Conservation (phyloP, 1,140 invertebrate genomes). For the Atta cephalotes region DNA sequence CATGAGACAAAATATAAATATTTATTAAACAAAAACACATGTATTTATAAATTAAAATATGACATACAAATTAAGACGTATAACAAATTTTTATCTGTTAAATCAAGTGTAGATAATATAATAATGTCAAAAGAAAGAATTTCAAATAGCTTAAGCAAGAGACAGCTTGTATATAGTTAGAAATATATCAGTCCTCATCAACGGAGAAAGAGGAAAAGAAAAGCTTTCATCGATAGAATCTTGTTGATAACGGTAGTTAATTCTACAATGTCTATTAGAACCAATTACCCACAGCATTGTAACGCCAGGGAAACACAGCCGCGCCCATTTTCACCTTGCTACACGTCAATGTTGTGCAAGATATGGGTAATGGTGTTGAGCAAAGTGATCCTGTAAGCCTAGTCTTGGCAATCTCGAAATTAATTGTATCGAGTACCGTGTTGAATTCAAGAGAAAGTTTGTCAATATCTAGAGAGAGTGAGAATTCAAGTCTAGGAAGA, state of each 20-base stretch:
- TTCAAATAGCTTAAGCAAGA: too few relatives aligned
- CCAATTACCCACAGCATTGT: constrained; percentile 74
- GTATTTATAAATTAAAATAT: too few relatives aligned
- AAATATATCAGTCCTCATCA: constrained; percentile 30
- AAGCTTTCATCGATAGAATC: constrained; percentile 54
- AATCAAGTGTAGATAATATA: too few relatives aligned
- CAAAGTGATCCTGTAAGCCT: constrained; percentile 10
- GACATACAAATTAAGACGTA: too few relatives aligned
- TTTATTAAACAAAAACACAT: too few relatives aligned
- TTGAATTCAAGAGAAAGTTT: constrained; percentile 39
- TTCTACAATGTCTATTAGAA: constrained; percentile 75
- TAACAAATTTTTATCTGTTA: too few relatives aligned
- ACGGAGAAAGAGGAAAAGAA: constrained; percentile 58
- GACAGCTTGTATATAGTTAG: background rate
- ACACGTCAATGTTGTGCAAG: constrained; percentile 28
- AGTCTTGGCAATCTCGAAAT: constrained; percentile 39
- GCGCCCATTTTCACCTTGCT: constrained; percentile 54
- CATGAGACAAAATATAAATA: too few relatives aligned
- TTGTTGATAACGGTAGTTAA: constrained; percentile 69
- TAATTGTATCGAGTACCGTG: constrained; percentile 40
- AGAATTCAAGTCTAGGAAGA: background rate
- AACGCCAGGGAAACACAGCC: constrained; percentile 66
- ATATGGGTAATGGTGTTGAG: constrained; percentile 5
- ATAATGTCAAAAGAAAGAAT: too few relatives aligned
- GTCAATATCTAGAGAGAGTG: background rate